Evolutionary conservation across 2,113 vertebrate genomes (phyloP), one percentile per base, ranked within the genome.

Genomic region (Saccopteryx bilineata): DNA sequence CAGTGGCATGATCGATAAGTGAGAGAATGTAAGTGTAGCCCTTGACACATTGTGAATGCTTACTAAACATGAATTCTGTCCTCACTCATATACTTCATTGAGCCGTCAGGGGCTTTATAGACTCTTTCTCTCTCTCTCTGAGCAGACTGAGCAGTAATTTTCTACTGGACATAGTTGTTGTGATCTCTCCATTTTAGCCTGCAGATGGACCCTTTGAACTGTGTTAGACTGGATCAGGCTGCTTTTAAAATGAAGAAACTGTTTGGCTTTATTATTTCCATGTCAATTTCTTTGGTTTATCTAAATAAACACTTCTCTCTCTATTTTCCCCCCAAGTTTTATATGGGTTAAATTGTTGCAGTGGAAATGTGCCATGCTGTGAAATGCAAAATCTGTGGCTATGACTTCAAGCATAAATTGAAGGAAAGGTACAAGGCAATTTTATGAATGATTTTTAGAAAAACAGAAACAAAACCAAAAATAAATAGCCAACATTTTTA

Each of bases 161-260:
- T 46, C 52, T 68, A 17, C 12, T 48, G 52, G 50, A 50, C 5
- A 2, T 46, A 54, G 52, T 71, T 54, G 75, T n/a, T 54, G 75
- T n/a, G 56, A 80, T 58, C 65, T 78, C 76, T 92, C 5, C 52
- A 19, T 85, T 95, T 91, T 12, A 78, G 78, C 93, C 97, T 97
- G 87, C 90, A 98, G 96, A 83, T 97, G 97, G 97, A 96, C 88
- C 94, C 96, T 95, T 80, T 94, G 97, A 91, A 82, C 93, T 93
- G 28, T 90, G 58, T 86, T 89, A 90, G 71, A 24, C 54, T 18
- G 60, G 79, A 74, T 90, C 52, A 75, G 24, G 31, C 13, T 81
- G 80, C 50, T 60, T 95, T 93, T 78, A 74, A 96, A 93, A 93
- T 69, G 80, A 93, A 89, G 75, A 94, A 65, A 80, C 39, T 76